Evolutionary conservation across 2,888 invertebrate species (phyloP).

Genomic region (Drosophila rellima): DNA sequence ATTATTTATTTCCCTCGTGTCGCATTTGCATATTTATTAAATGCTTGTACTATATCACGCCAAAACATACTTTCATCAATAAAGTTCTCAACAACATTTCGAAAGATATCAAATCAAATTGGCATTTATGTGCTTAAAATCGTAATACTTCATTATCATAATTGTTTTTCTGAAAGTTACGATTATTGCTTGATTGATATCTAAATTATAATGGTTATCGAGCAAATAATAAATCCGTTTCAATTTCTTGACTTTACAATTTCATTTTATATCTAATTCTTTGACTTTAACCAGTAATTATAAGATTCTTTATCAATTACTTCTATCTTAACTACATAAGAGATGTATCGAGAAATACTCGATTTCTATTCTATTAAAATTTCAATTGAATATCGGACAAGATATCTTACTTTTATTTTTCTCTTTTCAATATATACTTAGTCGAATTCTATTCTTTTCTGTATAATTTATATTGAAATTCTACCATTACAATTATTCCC

Average conservation of each 20-base stretch:
- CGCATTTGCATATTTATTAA: slow-evolving; percentile 73
- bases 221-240: background rate
- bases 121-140: background rate
- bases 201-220: background rate
- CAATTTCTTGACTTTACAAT: background rate
- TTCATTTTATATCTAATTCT: background rate
- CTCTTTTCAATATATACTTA: background rate
- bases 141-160: slow-evolving; percentile 2
- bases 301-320: no score
- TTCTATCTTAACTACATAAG: no score
- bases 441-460: no score
- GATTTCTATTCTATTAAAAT: no score
- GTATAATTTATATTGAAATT: no score
- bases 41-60: slow-evolving; percentile 17
- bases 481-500: background rate
- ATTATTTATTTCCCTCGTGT: slow-evolving; percentile 66
- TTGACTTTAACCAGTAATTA: no score
- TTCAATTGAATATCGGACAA: no score
- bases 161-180: background rate
- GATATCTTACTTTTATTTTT: background rate
- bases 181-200: background rate
- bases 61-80: slow-evolving; percentile 10
- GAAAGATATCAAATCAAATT: background rate
- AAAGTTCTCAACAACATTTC: slow-evolving; percentile 6
- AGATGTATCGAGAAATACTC: no score